Evolutionary conservation across 2,797 vertebrate species (phyloP), one percentile per base, ranked within the genome.

Genomic region (Channa striata): DNA sequence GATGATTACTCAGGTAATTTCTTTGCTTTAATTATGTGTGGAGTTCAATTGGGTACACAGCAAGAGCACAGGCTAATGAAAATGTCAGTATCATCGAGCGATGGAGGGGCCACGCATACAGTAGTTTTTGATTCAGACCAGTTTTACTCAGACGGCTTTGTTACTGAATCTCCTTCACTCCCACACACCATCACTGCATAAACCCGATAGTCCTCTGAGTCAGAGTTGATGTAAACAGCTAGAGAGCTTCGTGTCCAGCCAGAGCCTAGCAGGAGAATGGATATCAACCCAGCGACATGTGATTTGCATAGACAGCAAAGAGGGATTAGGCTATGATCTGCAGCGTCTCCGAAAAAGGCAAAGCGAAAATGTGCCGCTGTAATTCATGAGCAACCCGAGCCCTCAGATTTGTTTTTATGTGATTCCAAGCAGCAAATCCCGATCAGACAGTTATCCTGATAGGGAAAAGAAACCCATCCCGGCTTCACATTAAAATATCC

Each of bases 371-470:
- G 64, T 37, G 59, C 68, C 37, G 72, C 74, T 66, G 74, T 81
- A 83, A 90, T 87, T 78, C 82, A 81, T 49, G 63, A 77, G 74
- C 79, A 74, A 75, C 84, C 64, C 53, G 37, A 90, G 78, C 82
- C 59, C 71, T 77, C 72, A 69, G 87, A 92, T 86, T 87, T 91
- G 86, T 88, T 92, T 89, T 86, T 83, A 86, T 88, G 84, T 75
- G 82, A 92, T 92, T 92, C 84, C 85, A 87, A 88, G 65, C 89
- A 78, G 83, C 84, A 93, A 93, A 93, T 93, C 91, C 78, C 37
- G 71, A 92, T 93, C 89, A 94, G 92, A 93, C 93, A 94, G 84
- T 92, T 87, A 93, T 92, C 89, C 91, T 74, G 86, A 92, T 92
- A 80, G 83, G 77, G 90, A 80, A 77, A 82, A 92, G 87, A 89